A percentile compares a stretch with the other conserved stretches of the same genome.
Conservation (phyloP, 2,888 invertebrate genomes). For the Trichopria drosophilae region DNA sequence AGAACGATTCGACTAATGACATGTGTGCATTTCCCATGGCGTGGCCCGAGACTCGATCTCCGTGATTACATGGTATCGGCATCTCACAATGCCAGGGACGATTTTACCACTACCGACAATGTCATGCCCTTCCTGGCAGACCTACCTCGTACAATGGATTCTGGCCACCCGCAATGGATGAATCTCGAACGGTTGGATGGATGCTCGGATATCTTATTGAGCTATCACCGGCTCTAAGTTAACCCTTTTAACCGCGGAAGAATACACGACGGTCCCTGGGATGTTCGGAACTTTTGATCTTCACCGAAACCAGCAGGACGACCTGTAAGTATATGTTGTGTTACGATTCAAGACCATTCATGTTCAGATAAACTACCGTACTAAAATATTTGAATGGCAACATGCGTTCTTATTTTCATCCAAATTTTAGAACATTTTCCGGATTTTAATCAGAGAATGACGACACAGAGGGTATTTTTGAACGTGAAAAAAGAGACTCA, state of each 20-base stretch:
- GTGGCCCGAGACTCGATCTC: constrained; percentile 31
- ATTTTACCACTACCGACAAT: constrained; percentile 26
- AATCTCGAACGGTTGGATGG: constrained; percentile 40
- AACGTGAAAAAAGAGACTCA: no score
- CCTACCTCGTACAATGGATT: constrained; percentile 19
- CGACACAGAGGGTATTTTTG: no score
- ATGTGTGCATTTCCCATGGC: constrained; percentile 54
- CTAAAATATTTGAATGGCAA: no score
- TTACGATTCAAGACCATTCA: no score
- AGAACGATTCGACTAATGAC: constrained; percentile 52
- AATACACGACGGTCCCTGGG: constrained; percentile 36
- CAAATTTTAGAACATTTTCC: no score
- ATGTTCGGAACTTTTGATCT: constrained; percentile 50
- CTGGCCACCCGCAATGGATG: constrained; percentile 43
- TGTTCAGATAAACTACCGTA: no score
- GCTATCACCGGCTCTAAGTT: constrained; percentile 51
- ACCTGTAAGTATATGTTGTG: constrained; percentile 52
- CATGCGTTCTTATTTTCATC: no score
- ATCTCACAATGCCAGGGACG: constrained; percentile 47
- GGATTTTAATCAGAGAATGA: no score
- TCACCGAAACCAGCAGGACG: constrained; percentile 49
- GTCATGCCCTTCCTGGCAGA: constrained; percentile 30
- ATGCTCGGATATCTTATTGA: constrained; percentile 52
- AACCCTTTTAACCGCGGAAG: constrained; percentile 45
- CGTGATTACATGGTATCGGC: constrained; percentile 54